Evolutionary conservation across 2,113 vertebrate species (phyloP), one percentile per base, ranked within the genome.

Genomic region (Dicrurus megarhynchus): DNA sequence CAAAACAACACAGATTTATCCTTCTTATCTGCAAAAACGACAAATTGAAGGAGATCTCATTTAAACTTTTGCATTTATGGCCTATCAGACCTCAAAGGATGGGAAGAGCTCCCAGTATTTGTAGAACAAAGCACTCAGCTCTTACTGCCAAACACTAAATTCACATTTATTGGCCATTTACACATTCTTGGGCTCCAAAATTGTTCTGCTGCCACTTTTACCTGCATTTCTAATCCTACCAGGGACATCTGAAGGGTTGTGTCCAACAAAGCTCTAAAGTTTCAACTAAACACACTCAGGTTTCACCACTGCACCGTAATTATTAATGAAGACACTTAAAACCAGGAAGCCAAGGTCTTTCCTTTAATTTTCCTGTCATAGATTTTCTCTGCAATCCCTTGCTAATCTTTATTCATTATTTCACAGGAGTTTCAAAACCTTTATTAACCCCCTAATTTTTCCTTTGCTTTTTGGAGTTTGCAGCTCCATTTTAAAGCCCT

Each of bases 291-390:
- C 2, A 57, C 11, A 32, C 79, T 95, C 91, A 81, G 24, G 64
- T 97, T 96, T 96, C 93, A 93, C 13, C 76, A 50, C 8, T 24
- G 28, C 39, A 27, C 50, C 86, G 59, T 23, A 53, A 95, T 97
- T 93, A 95, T 93, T 96, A 87, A 96, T 90, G 82, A 96, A 88
- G 95, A 94, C 27, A 95, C 52, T 65, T 16, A 65, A 65, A 56
- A 76, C 57, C 74, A 91, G 70, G 57, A 94, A 94, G 67, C 70
- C 67, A 89, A 79, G n/a, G 71, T 91, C 82, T 63, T 70, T 37
- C 74, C 57, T 93, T 60, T 92, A 37, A 26, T 39, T 57, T 55
- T 63, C 70, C 78, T 90, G 74, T 21, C 46, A 46, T 0, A 61
- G 16, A 22, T 27, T 75, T 60, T 49, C 73, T 53, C n/a, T 65